These are phyloP conservation scores for Mormyrops boulengeri DNA, from an alignment of 2,797 vertebrate genomes.

Conservation along the genomic window DNA sequence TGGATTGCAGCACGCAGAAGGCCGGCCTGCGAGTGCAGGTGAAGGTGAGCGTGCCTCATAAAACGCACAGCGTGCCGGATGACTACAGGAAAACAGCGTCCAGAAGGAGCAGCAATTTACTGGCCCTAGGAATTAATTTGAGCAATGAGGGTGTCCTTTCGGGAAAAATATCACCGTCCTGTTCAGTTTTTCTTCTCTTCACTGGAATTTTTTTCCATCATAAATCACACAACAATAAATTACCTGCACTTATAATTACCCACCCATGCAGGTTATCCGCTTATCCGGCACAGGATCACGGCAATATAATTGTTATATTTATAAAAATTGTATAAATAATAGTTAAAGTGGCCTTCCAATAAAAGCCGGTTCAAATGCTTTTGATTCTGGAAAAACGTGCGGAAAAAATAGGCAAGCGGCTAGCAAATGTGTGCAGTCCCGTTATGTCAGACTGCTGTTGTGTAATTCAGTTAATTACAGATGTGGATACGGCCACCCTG, in stretches of 20 bases:
- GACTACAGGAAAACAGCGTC: slow-evolving; percentile 47
- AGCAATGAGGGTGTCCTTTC: background rate
- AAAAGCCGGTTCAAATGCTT: background rate
- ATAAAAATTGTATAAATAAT: background rate
- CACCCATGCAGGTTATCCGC: background rate
- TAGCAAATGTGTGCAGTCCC: background rate
- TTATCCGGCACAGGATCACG: background rate
- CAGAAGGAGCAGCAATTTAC: slow-evolving; percentile 34
- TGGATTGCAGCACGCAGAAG: background rate
- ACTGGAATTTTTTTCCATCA: background rate
- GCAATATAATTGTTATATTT: background rate
- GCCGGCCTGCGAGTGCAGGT: background rate
- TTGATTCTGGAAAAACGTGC: background rate
- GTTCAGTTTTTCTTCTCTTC: background rate
- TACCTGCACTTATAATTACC: background rate
- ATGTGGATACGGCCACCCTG: background rate
- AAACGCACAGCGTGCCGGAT: slow-evolving; percentile 47
- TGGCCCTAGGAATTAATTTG: slow-evolving; percentile 35
- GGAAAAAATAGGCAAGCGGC: background rate
- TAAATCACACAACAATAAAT: background rate
- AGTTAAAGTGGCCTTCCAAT: background rate
- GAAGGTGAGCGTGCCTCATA: slow-evolving; percentile 23
- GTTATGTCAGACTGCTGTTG: background rate
- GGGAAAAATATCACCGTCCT: background rate
- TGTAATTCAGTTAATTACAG: background rate